These are phyloP conservation scores for Mizuhopecten yessoensis DNA, from an alignment of 1,140 invertebrate species.

Conservation along the genomic window DNA sequence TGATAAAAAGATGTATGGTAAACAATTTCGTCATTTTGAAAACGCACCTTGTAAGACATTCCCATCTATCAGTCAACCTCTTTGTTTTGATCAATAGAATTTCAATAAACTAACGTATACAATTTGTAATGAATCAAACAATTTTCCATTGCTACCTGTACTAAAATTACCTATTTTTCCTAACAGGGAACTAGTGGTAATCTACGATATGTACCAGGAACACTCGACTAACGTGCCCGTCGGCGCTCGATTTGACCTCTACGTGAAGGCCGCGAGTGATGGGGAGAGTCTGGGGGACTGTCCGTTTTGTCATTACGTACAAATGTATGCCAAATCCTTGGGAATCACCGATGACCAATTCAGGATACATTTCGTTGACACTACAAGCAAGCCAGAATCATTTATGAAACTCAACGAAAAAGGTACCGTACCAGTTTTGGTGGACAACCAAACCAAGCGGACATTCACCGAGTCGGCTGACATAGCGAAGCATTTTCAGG, in stretches of 20 bases:
- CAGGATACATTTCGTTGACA: conserved; percentile 83
- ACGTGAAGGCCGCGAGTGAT: conserved; percentile 85
- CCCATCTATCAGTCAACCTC: no score
- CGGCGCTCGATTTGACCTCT: conserved; percentile 75
- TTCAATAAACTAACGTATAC: no score
- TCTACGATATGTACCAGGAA: background rate
- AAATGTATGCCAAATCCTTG: conserved; percentile 82
- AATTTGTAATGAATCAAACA: no score
- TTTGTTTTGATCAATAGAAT: no score
- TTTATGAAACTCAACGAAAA: conserved; percentile 82
- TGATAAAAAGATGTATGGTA: no score
- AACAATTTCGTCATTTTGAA: no score
- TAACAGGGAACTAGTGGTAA: background rate
- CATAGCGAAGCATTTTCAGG: conserved; percentile 84
- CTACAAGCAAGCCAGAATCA: conserved; percentile 83
- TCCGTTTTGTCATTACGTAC: conserved; percentile 85
- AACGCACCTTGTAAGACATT: no score
- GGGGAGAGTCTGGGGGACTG: conserved; percentile 85
- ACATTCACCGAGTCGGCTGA: conserved; percentile 84
- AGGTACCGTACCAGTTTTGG: conserved; percentile 84
- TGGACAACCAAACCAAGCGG: conserved; percentile 70
- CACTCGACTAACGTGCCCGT: no score
- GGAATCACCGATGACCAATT: conserved; percentile 80
- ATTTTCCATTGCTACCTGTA: no score
- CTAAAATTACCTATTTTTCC: background rate